Evolutionary conservation across 2,888 invertebrate genomes (phyloP), one percentile per base, ranked within the genome.

Genomic region (Euphydryas editha): DNA sequence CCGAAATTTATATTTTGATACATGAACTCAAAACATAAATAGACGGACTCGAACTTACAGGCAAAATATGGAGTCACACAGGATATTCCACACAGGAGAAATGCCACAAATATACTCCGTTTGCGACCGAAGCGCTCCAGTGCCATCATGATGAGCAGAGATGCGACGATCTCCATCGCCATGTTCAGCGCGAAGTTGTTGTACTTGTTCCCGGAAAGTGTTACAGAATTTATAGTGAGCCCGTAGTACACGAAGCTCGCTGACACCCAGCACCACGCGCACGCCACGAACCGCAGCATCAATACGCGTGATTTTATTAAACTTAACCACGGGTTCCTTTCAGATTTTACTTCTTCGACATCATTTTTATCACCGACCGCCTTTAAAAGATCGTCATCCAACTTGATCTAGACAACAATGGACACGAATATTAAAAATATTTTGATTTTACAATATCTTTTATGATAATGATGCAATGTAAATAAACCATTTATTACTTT

Each of bases 161-260:
- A 90, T 1, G 91, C 92, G n/a, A 86, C 90, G 37, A 91, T 76
- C 79, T 92, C 92, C 91, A 91, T 89, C 42, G 84, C 78, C 90
- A 91, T 90, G 79, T 87, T 89, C 21, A 92, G 84, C 13, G 90
- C 89, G 80, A 97, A 97, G 87, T 97, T 97, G 24, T 95, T 83
- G 83, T 96, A 95, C 81, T 73, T 73, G 59, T 76, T 72, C 7
- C 75, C 75, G 37, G 75, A 68, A 51, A 97, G 87, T 4, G 95
- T 87, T 7, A 96, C 96, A 0, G 96, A 95, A 87, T 96, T 96
- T 74, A 97, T 90, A 20, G 96, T 96, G 47, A 97, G 88, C 0
- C 97, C 97, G 81, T 96, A 97, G 87, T 96, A 97, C 8, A 97
- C 95, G 78, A 97, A 95, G 0, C 95, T 94, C 73, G 95, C 95